A percentile compares a stretch with the other conserved stretches of the same genome.
phyloP scores from a whole-genome alignment of 2,113 vertebrate genomes.

The Mionectes macconnelli region DNA sequence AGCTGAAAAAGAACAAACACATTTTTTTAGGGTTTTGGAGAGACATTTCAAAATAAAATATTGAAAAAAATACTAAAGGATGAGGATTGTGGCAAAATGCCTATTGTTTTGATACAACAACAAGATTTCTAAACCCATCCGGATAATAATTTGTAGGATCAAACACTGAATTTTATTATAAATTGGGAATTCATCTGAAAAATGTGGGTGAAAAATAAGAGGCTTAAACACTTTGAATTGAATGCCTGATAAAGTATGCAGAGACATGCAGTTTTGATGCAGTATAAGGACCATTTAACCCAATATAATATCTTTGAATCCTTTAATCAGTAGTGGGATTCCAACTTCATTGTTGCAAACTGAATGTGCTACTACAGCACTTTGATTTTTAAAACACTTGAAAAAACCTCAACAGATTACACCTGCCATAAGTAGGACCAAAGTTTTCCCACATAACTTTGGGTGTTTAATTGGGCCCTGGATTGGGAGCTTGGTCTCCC shows the following conservation, averaged over 20 bases:
- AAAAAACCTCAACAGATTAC: accelerated
- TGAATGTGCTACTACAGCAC: neutral
- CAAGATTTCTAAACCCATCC: neutral
- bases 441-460: neutral
- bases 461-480: neutral
- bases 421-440: neutral
- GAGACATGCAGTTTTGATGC: neutral
- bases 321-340: neutral
- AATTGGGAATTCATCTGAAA: neutral
- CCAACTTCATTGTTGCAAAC: neutral
- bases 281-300: neutral
- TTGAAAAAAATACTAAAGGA: neutral
- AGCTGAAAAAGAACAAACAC: constrained; percentile 54
- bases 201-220: neutral
- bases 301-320: neutral
- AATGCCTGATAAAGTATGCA: neutral
- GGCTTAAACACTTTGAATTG: neutral
- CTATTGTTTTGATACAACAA: constrained; percentile 25
- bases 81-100: neutral
- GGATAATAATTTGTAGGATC: constrained; percentile 2
- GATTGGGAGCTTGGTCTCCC: neutral
- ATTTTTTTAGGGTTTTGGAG: neutral
- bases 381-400: neutral
- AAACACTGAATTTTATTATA: neutral
- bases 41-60: constrained; percentile 12